Conservation (phyloP, 2,888 invertebrate species). For the Euzophera pinguis region DNA sequence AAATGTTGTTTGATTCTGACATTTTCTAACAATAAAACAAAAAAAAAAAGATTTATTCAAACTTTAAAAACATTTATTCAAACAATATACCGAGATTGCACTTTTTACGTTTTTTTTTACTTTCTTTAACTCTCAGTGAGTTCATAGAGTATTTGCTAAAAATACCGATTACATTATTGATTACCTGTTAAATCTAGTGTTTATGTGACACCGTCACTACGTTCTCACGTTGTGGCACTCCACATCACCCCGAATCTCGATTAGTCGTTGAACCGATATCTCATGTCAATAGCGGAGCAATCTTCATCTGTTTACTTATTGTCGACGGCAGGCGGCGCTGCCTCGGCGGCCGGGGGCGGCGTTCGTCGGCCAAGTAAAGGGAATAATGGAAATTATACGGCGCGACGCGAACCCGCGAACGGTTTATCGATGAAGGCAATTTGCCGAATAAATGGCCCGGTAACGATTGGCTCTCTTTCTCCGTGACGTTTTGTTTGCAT, state of each 20-base stretch:
- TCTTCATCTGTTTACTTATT: conserved; percentile 31
- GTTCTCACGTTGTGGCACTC: neutral
- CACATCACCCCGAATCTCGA: neutral
- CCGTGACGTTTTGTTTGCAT: conserved; percentile 20
- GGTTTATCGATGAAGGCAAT: conserved; percentile 60
- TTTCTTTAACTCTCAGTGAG: no score
- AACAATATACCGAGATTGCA: no score
- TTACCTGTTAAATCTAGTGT: no score
- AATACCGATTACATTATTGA: no score
- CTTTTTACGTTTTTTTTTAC: no score
- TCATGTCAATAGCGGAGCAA: conserved; percentile 21
- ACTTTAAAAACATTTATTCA: no score
- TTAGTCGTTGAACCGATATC: neutral
- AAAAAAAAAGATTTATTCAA: no score
- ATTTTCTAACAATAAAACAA: no score
- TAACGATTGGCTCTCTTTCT: conserved; percentile 31
- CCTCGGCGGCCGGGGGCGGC: conserved; percentile 44
- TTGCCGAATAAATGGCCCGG: conserved; percentile 55
- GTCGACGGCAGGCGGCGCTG: conserved; percentile 28
- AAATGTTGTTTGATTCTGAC: no score
- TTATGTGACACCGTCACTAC: no score
- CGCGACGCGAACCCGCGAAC: conserved; percentile 45
- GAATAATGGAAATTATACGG: conserved; percentile 60
- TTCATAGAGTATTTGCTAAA: no score
- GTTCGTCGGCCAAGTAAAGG: conserved; percentile 37